Base-by-base conservation (phyloP, 2,113 vertebrate species). In the Eclectus roratus region DNA sequence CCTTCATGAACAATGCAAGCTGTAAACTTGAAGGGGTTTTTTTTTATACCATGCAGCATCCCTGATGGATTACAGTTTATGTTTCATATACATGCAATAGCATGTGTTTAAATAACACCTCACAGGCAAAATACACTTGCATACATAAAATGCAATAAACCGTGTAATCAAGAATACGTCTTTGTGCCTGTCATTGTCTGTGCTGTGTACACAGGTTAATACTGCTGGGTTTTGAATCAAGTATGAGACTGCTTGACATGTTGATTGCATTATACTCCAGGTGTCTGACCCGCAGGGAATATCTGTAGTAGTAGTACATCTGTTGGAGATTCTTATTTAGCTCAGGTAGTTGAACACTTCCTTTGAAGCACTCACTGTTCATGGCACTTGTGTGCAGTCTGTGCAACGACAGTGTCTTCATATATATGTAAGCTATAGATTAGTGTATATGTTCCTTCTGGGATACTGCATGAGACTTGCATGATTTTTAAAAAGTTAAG, bases 391-490 rank as follows among this genome's bases (percentile, higher is more conserved):
- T 5, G 64, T 50, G 43, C 70, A 17, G 37, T 21, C 19, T 64
- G 43, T 53, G 50, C 46, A 61, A 13, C 3, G 5, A 33, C 50
- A 8, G 58, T 25, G 50, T 31, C 37, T 33, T 74, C 2, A 0
- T 70, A n/a, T 37, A 8, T 39, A 27, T n/a, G 7, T 79, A 68
- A 68, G 58, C 43, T 41, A 2, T 53, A 60, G 41, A 31, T 31
- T 7, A 21, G 43, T 33, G 31, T 53, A 10, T 49, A 6, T 58
- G 27, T 52, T 93, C 86, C 80, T 79, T 91, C 86, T 72, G 93
- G 86, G 91, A 89, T 92, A 70, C 86, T 93, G 94, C 93, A 85
- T 91, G 93, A 89, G 52, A 56, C 35, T 72, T 95, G 84, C 70
- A 61, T 81, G 83, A n/a, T 68, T 50, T 87, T 50, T 41, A 17